Evolutionary conservation across 1,140 invertebrate genomes (phyloP).

Genomic region (Melipona quadrifasciata): DNA sequence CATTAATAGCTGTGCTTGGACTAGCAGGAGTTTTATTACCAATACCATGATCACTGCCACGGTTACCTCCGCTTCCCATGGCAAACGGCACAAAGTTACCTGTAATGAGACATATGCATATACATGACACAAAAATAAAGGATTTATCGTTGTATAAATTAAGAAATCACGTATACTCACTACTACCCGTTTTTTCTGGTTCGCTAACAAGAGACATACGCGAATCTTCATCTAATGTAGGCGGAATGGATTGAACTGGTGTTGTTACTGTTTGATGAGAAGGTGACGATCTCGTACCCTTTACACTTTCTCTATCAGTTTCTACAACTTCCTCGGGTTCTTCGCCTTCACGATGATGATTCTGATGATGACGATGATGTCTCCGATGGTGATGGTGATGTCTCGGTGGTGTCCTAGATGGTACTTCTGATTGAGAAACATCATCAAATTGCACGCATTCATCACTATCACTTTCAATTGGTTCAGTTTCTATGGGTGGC

Average conservation of each 20-base stretch:
- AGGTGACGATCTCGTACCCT: conserved; percentile 73
- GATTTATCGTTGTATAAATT: neutral
- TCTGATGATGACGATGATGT: conserved; percentile 80
- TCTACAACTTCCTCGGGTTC: conserved; percentile 74
- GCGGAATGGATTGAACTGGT: conserved; percentile 66
- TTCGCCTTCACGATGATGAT: conserved; percentile 79
- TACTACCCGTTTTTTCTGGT: conserved; percentile 78
- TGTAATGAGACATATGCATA: conserved; percentile 61
- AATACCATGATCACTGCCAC: conserved; percentile 72
- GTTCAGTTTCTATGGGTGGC: conserved; percentile 85
- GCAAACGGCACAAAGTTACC: conserved; percentile 81
- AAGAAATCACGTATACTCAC: conserved; percentile 58
- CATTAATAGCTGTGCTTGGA: conserved; percentile 70
- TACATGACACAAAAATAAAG: neutral
- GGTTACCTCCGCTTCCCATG: conserved; percentile 75
- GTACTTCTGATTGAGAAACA: conserved; percentile 71
- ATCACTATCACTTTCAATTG: conserved; percentile 85
- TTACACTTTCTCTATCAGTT: conserved; percentile 71
- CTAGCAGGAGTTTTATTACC: conserved; percentile 80
- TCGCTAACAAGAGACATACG: conserved; percentile 80
- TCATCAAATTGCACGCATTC: conserved; percentile 79
- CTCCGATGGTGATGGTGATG: conserved; percentile 79
- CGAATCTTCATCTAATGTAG: conserved; percentile 77
- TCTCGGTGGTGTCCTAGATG: conserved; percentile 76
- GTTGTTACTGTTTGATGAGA: conserved; percentile 57